Percentiles rank a stretch among this genome's conserved stretches.
These are phyloP conservation scores for Gallinago jamesoni DNA, from an alignment of 2,113 vertebrate genomes.

Conservation along the genomic window DNA sequence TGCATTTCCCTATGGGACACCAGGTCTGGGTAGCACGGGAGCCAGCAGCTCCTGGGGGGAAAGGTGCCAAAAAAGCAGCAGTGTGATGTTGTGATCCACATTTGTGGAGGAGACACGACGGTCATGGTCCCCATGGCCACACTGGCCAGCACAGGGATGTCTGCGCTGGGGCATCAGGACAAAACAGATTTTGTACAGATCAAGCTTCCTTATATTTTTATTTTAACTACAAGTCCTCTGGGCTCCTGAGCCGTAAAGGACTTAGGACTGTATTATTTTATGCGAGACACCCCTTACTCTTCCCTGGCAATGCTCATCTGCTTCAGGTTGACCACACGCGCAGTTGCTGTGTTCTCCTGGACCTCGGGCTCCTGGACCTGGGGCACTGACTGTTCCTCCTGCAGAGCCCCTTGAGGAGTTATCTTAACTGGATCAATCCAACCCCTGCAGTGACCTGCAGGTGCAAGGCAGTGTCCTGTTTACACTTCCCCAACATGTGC, in stretches of 20 bases:
- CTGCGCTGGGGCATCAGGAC: too few species aligned
- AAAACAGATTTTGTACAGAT: background rate
- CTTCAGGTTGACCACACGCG: background rate
- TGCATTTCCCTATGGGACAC: fast-evolving
- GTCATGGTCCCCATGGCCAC: fast-evolving
- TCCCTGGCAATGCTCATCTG: background rate
- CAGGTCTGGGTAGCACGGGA: background rate
- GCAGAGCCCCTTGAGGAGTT: background rate
- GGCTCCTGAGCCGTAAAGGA: background rate
- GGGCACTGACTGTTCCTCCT: background rate
- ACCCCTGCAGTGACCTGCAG: background rate
- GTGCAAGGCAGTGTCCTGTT: background rate
- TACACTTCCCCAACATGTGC: fast-evolving
- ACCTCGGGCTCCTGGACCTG: background rate
- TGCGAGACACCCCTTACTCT: background rate
- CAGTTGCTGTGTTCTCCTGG: background rate
- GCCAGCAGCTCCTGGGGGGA: background rate
- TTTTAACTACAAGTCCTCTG: background rate
- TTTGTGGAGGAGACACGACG: fast-evolving
- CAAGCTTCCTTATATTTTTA: background rate
- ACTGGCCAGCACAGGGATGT: background rate
- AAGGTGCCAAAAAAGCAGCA: background rate
- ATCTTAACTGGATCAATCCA: background rate
- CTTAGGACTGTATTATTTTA: background rate
- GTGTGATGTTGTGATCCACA: fast-evolving